Percentiles rank a stretch among this genome's conserved stretches.
Conservation (phyloP, 1,140 invertebrate species). For the Triops longicaudatus region DNA sequence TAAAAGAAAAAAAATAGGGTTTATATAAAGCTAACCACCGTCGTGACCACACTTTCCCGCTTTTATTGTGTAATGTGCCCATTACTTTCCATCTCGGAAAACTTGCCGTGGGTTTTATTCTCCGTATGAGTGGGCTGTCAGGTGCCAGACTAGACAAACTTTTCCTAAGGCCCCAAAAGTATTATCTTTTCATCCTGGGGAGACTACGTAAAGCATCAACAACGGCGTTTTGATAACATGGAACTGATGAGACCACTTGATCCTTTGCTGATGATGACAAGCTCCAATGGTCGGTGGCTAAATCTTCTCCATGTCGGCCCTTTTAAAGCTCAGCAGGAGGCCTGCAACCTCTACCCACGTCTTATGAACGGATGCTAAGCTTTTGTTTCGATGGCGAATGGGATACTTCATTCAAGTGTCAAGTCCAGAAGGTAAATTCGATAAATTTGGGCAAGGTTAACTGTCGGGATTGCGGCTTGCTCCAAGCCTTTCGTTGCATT, state of each 20-base stretch:
- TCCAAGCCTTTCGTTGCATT: neutral
- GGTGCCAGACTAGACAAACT: neutral
- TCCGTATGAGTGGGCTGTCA: neutral
- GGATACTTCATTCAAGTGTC: slow-evolving; percentile 1
- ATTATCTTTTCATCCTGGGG: neutral
- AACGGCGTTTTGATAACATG: neutral
- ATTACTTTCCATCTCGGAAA: no score
- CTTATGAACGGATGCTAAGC: neutral
- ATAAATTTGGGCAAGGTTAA: slow-evolving; percentile 5
- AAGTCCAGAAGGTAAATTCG: slow-evolving; percentile 4
- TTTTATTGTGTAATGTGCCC: no score
- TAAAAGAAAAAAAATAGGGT: no score
- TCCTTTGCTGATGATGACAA: slow-evolving; percentile 11
- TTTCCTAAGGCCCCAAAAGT: neutral
- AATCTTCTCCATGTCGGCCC: neutral
- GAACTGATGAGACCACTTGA: slow-evolving; percentile 8
- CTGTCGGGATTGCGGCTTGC: neutral
- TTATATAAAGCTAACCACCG: no score
- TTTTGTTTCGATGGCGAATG: neutral
- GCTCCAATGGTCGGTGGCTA: slow-evolving; percentile 1
- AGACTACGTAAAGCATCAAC: neutral
- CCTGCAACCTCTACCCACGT: slow-evolving; percentile 1
- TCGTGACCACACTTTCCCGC: no score
- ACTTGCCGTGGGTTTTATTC: neutral
- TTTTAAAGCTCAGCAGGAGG: slow-evolving; percentile 6